Evolutionary conservation across 2,797 vertebrate species (phyloP).

Genomic region (Rousettus madagascariensis): DNA sequence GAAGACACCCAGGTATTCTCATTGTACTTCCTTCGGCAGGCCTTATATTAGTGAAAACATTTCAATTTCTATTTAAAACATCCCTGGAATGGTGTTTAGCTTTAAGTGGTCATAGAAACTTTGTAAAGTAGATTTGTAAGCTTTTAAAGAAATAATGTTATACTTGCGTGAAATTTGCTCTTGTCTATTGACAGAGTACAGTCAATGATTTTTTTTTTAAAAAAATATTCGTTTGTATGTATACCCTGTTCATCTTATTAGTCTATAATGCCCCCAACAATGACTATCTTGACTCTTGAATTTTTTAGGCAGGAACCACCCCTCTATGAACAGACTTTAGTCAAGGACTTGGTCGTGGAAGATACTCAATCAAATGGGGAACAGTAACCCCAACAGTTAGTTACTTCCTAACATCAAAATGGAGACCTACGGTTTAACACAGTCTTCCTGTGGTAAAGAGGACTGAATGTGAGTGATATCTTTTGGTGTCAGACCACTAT

Average conservation of each 20-base stretch:
- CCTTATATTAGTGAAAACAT: neutral
- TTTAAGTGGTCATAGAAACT: neutral
- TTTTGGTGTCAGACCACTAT: neutral
- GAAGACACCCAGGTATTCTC: neutral
- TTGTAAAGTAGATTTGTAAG: neutral
- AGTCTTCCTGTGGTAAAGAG: neutral
- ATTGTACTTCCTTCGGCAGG: neutral
- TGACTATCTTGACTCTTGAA: neutral
- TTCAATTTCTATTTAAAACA: constrained; percentile 20
- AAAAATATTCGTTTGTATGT: neutral
- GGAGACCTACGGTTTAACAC: neutral
- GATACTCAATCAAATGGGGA: neutral
- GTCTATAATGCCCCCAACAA: neutral
- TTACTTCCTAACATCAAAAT: neutral
- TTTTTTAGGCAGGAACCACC: neutral
- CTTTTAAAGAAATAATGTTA: neutral
- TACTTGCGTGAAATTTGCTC: neutral
- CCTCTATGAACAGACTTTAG: neutral
- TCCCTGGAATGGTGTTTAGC: neutral
- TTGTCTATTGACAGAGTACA: neutral
- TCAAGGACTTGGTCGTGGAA: neutral
- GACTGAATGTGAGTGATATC: neutral
- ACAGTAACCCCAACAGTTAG: neutral
- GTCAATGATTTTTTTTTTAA: neutral
- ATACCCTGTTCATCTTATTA: neutral